Evolutionary conservation across 2,113 vertebrate species (phyloP), one percentile per base, ranked within the genome.

Genomic region (Eulemur macaco): DNA sequence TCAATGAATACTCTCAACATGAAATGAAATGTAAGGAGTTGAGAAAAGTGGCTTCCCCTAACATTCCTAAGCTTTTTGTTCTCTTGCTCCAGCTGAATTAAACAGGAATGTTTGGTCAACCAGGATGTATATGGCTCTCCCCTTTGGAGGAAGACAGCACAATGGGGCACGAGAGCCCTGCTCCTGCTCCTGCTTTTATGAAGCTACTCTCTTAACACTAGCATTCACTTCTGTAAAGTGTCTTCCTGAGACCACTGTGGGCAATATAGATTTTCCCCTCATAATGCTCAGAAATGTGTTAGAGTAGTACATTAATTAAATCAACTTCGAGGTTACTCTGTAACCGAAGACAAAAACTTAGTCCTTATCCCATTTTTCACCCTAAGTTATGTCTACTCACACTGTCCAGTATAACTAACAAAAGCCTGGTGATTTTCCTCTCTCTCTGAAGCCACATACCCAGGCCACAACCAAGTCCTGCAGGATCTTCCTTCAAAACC

Each of bases 151-250:
- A 89, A 82, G 23, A 71, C 2, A 23, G 4, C 13, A 0, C 6
- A 69, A 50, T 13, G 14, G 0, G 14, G 39, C 21, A 63, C 31
- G 25, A 37, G 11, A 6, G 14, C 1, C 50, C 10, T 2, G 7
- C 2, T 1, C 50, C 10, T 2, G 7, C 2, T 66, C 12, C 63
- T 66, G 4, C 52, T 23, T 73, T 27, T 25, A 20, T 5, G 15
- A 20, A 42, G 5, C 14, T 37, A 15, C 7, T 25, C 13, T 8
- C 39, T 58, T 74, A 45, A 52, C 13, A 71, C 17, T 25, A 47
- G 54, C 0, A 34, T 37, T 25, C 6, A 6, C 9, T 71, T 23
- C 27, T 13, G 10, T 0, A 23, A 20, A 23, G 8, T 15, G 2
- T 6, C 27, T 31, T 25, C 34, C 69, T 31, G 42, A 71, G 34